Percentiles rank a stretch among this genome's conserved stretches.
phyloP scores from a whole-genome alignment of 2,113 vertebrate genomes.

The Shinisaurus crocodilurus region DNA sequence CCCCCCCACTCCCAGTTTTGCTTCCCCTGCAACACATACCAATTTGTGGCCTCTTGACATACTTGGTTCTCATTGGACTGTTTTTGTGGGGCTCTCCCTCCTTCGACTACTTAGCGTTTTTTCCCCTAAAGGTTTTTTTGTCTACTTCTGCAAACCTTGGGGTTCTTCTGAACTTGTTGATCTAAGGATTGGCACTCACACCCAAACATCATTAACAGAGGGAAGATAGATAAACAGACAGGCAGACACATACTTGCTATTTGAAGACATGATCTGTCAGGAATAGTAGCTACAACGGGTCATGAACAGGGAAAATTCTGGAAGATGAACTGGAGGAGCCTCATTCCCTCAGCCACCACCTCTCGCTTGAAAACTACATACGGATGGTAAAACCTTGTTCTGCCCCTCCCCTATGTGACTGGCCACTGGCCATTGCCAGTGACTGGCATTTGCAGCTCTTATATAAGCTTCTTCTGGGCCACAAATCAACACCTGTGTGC shows the following conservation, averaged over 20 bases:
- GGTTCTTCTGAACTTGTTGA: neutral
- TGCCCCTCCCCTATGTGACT: neutral
- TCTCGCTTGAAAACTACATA: neutral
- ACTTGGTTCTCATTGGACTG: too few relatives aligned
- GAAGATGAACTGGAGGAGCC: neutral
- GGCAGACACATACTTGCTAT: neutral
- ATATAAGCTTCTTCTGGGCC: neutral
- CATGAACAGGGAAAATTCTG: neutral
- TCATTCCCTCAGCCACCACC: neutral
- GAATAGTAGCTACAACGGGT: neutral
- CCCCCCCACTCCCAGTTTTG: neutral
- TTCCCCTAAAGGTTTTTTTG: neutral
- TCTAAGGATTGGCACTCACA: neutral
- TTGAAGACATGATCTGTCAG: neutral
- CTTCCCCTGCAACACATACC: too few relatives aligned
- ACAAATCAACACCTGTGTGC: neutral
- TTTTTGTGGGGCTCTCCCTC: neutral
- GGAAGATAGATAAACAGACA: neutral
- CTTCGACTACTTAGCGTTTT: neutral
- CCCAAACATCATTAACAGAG: neutral
- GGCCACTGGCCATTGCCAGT: neutral
- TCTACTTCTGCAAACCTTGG: neutral
- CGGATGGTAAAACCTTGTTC: too few relatives aligned
- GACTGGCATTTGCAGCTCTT: neutral
- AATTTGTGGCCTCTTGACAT: too few relatives aligned